Conservation (phyloP, 2,888 invertebrate genomes). For the Caenorhabditis afra region DNA sequence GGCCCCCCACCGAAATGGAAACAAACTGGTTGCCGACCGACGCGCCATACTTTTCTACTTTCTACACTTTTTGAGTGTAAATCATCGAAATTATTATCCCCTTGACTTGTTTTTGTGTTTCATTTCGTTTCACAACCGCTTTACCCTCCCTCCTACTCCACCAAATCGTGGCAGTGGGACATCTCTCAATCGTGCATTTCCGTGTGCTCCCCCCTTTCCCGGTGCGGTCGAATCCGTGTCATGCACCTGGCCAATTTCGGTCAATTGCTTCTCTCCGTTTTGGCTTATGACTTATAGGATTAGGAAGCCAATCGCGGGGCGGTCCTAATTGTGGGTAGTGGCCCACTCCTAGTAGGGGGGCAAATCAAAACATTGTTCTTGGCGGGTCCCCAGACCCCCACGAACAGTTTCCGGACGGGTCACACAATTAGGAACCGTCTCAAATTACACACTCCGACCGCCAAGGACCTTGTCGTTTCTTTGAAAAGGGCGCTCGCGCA, state of each 20-base stretch:
- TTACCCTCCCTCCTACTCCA: not conserved
- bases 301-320: constrained; percentile 15
- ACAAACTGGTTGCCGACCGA: not conserved
- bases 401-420: not conserved
- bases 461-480: constrained; percentile 16
- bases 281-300: constrained; percentile 46
- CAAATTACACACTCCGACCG: constrained; percentile 31
- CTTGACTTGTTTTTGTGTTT: not conserved
- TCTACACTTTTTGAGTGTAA: not conserved
- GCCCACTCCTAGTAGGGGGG: too few relatives aligned
- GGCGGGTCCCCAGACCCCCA: not conserved
- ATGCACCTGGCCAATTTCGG: constrained; percentile 33
- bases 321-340: not conserved
- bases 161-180: not conserved
- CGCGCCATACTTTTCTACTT: not conserved
- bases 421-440: constrained; percentile 31
- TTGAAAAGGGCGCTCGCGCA: constrained; percentile 10
- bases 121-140: not conserved
- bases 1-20: not conserved
- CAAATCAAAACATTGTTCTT: constrained; percentile 7
- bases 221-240: constrained; percentile 29
- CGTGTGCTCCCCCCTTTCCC: too few relatives aligned
- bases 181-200: not conserved
- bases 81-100: too few relatives aligned
- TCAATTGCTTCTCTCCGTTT: constrained; percentile 21